Base-by-base conservation (phyloP, 2,888 invertebrate species). In the Ectemnius continuus region DNA sequence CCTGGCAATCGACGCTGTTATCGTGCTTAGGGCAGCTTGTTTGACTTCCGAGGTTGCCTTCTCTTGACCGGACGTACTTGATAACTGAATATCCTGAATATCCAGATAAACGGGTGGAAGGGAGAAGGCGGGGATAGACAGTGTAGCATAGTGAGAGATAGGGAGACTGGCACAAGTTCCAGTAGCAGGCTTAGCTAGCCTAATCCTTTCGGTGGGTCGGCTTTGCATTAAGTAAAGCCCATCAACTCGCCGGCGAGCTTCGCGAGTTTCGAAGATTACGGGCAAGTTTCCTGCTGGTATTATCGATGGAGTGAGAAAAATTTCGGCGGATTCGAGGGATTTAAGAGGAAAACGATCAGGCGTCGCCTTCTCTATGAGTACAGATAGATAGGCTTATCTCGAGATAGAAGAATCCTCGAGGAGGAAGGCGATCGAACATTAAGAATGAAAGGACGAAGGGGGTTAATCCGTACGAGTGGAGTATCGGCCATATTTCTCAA, bases 401-500 rank as follows among this genome's bases (percentile, higher is more conserved):
- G 36, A 8, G 36, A 36, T 36, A 36, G 36, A 36, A 11, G 36
- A 36, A 36, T 58, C 13, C 36, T 48, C 48, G 47, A 52, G 36
- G 45, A 36, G 46, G 6, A 36, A 61, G 70, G 20, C 64, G 56
- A 48, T 70, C 72, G 76, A 72, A 79, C 70, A 63, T 73, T 70
- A 61, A 62, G 64, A 61, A 75, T 47, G 66, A 80, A 61, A 71
- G 74, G 61, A 70, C 60, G 67, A 76, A 83, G 73, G 86, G 85
- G 87, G 88, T 89, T 89, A 89, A 89, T 89, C 88, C 88, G 81
- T 80, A 74, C 82, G 73, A 82, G 80, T 74, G 68, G 61, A 80
- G 85, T 82, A 82, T 84, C 85, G 84, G 86, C 88, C 87, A 90
- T 91, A 91, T 90, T 91, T 91, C 91, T 90, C 90, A 90, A 91